Evolutionary conservation across 2,888 invertebrate genomes (phyloP), one percentile per base, ranked within the genome.

Genomic region (Nineta flava): DNA sequence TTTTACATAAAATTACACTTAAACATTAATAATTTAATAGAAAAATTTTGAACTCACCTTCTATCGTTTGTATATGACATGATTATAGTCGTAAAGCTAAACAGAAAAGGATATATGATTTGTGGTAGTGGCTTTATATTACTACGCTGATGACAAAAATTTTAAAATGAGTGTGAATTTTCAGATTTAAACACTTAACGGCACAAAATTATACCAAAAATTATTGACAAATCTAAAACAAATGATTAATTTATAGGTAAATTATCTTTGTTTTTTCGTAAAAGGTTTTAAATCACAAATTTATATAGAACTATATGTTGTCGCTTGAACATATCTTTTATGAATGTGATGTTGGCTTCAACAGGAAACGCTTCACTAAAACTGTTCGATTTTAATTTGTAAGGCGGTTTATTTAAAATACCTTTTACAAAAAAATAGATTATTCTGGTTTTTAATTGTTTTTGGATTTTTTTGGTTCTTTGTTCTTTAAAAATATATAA

Each of bases 11-110:
- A 26, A 26, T 26, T 26, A 7, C 26, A 26, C 26, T 9, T 9
- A 19, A 43, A 12, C 43, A 43, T 15, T 16, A 17, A 17, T 10
- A 43, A 7, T 17, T 16, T 43, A 43, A 6, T 7, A 16, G 19
- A 43, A 66, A 69, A 71, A 63, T 62, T 60, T 57, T 60, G 60
- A 66, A 77, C 81, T 83, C 81, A 83, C 85, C 83, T 81, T 77
- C 81, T 77, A 73, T 85, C 84, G 70, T 77, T 72, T 69, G 79
- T 75, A 78, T 76, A 80, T 72, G 85, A 85, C 85, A 85, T 85
- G 81, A 44, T 81, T 84, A 77, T 76, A 79, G 78, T 79, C 76
- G 76, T 76, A 75, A 76, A 73, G 78, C 75, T 75, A 76, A 77
- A 78, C 78, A 78, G 79, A 81, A 83, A 83, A 77, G 73, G 66